Conservation (phyloP, 2,113 vertebrate genomes). For the Athene cunicularia region DNA sequence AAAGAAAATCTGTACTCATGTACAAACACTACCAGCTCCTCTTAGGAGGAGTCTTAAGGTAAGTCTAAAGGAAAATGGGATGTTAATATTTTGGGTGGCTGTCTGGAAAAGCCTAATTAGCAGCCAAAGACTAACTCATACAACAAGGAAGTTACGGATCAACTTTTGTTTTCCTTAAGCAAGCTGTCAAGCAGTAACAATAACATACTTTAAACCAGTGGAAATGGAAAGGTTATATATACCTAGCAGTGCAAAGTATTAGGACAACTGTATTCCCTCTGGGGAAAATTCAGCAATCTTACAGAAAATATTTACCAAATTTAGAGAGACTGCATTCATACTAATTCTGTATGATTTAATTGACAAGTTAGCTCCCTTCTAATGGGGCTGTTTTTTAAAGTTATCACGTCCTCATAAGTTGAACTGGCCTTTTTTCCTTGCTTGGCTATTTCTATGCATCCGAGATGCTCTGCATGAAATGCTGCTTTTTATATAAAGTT, state of each 20-base stretch:
- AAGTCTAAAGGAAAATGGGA: not conserved
- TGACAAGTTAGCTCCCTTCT: conserved; percentile 27
- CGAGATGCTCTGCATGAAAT: conserved; percentile 37
- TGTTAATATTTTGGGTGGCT: not conserved
- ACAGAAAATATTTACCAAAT: not conserved
- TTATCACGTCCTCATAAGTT: conserved; percentile 18
- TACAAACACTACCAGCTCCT: not conserved
- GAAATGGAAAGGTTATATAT: not conserved
- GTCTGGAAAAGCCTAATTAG: not conserved
- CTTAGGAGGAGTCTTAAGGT: not conserved
- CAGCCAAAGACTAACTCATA: not conserved
- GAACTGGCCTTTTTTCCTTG: conserved; percentile 19
- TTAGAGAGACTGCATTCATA: not conserved
- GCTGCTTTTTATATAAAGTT: conserved; percentile 45
- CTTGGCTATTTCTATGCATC: conserved; percentile 37
- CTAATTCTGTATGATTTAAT: conserved; percentile 36
- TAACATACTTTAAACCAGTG: not conserved
- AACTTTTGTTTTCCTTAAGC: not conserved
- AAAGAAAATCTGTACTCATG: not conserved
- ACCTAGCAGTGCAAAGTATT: not conserved
- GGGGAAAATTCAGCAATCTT: not conserved
- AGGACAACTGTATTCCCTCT: not conserved
- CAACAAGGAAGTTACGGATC: not conserved
- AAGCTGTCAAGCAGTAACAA: not conserved
- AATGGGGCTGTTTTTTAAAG: conserved; percentile 35